Evolutionary conservation across 2,888 invertebrate genomes (phyloP), one percentile per base, ranked within the genome.

Genomic region (Alsophila aescularia): DNA sequence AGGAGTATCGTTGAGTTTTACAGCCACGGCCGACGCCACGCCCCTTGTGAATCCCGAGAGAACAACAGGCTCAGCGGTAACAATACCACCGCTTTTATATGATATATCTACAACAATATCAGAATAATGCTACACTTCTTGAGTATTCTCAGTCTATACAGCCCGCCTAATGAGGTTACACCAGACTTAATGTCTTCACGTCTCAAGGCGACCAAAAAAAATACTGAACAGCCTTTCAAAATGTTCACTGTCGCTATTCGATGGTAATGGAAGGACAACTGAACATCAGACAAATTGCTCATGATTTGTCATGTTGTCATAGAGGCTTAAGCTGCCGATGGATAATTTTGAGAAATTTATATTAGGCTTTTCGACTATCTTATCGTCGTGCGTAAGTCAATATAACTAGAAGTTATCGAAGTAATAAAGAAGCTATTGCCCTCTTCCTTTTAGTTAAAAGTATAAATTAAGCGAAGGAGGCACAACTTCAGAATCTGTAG

Each of bases 1-100:
- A 77, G 75, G 71, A 77, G 80, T 87, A 89, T 88, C 90, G 87
- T 90, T 90, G 90, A 87, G 86, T 88, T 86, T 91, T 90, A 90
- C 89, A 84, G 76, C 79, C 79, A 78, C 77, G 75, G 73, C 74
- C 68, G 77, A 70, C 70, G 75, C 73, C 75, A 69, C 72, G 77
- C 75, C 82, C 80, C 72, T 66, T 68, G 73, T 72, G 72, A 76
- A 79, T 79, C 81, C 86, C 83, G 72, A 77, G 73, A 77, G 73
- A 76, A 76, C 67, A 61, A 75, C 72, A 77, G 79, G 75, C 80
- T 73, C 79, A 69, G 73, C 77, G 70, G 39, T 39, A 41, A 49
- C 62, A 59, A 53, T 59, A 64, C 65, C 52, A 12, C 41, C 18
- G 54, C 57, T 60, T 58, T 68, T 66, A 45, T 47, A 47, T 16